These are phyloP conservation scores for Rhabdophis nuchalis DNA, from an alignment of 2,797 vertebrate genomes.

Conservation along the genomic window DNA sequence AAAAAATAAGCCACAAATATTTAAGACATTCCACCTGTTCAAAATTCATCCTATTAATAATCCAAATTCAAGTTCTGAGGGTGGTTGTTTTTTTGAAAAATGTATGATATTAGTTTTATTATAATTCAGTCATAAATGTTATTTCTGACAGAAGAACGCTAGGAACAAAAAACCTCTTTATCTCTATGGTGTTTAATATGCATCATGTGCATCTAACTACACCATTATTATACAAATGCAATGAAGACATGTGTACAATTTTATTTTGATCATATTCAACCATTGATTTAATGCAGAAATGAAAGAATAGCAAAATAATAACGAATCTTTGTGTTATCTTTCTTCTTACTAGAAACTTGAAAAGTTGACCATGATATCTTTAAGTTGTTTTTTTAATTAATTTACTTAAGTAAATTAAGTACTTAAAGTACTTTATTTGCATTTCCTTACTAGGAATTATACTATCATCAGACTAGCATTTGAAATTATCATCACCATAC, in stretches of 20 bases:
- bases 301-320: background rate
- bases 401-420: too few species aligned
- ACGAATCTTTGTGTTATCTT: background rate
- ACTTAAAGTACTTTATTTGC: background rate
- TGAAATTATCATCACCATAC: background rate
- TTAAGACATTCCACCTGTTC: background rate
- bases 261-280: background rate
- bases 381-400: too few species aligned
- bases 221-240: too few species aligned
- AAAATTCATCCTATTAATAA: background rate
- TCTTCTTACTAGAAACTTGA: background rate
- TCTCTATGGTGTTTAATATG: background rate
- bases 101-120: background rate
- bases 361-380: background rate
- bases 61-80: background rate
- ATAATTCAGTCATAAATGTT: background rate
- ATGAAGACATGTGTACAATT: background rate
- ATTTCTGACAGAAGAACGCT: background rate
- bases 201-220: background rate
- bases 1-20: background rate
- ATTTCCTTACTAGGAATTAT: background rate
- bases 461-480: background rate
- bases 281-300: background rate
- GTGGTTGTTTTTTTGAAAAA: background rate
- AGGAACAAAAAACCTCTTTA: background rate